A percentile compares a stretch with the other conserved stretches of the same genome.
Evolutionary conservation across 2,888 invertebrate species (phyloP).

Genomic region (Vanessa cardui): DNA sequence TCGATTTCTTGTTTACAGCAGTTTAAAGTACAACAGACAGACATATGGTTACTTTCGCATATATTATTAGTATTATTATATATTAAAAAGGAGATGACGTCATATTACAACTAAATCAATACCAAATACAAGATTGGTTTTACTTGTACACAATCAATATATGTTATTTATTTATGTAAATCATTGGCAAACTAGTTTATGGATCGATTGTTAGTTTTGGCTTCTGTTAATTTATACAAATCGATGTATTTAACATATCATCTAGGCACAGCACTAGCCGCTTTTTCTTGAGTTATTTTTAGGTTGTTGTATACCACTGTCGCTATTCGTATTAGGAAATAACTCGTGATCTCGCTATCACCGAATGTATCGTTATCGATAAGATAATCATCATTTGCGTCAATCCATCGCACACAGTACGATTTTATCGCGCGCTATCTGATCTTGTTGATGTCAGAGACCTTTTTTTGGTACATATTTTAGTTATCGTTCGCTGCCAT

Average conservation of each 20-base stretch:
- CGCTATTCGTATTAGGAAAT: conserved; percentile 22
- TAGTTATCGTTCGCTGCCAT: conserved; percentile 33
- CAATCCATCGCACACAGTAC: conserved; percentile 43
- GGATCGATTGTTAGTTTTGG: conserved; percentile 24
- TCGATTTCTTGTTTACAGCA: no score
- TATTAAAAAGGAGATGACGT: background rate
- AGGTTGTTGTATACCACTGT: background rate
- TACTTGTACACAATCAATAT: conserved; percentile 14
- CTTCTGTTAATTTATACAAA: conserved; percentile 1
- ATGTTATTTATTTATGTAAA: conserved; percentile 11
- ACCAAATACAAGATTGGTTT: background rate
- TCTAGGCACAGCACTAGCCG: background rate
- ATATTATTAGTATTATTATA: background rate
- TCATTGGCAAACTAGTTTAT: conserved; percentile 13
- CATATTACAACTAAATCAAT: background rate
- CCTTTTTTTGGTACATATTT: conserved; percentile 47
- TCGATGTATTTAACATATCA: background rate
- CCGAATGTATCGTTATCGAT: conserved; percentile 43
- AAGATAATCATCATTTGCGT: conserved; percentile 51
- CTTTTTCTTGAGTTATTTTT: background rate
- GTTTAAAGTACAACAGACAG: no score
- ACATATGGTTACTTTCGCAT: no score
- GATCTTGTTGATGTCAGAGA: conserved; percentile 45
- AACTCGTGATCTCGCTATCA: conserved; percentile 44
- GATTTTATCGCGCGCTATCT: conserved; percentile 43